These are phyloP conservation scores for Diglossa cyanea DNA, from an alignment of 2,797 vertebrate species.

Conservation along the genomic window DNA sequence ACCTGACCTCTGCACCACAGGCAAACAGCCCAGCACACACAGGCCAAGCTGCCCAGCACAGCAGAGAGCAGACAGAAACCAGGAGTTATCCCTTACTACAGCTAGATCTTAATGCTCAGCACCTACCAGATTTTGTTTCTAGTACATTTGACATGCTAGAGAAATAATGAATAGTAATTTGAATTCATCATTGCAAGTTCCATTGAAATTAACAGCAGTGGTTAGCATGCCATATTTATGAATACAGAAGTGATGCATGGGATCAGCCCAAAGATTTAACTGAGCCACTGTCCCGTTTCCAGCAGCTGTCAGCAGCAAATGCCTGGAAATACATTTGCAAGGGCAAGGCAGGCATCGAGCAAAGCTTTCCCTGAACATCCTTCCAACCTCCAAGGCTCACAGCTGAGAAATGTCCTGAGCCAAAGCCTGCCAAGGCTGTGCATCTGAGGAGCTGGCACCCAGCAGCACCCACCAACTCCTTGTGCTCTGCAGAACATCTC, in stretches of 20 bases:
- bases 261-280: constrained; percentile 11
- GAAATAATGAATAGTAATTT: constrained; percentile 39
- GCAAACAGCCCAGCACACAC: fast-evolving
- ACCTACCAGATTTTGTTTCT: constrained; percentile 13
- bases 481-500: background rate
- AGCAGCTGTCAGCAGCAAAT: background rate
- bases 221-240: background rate
- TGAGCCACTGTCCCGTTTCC: background rate
- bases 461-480: background rate
- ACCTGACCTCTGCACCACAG: background rate
- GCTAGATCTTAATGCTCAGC: background rate
- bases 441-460: background rate
- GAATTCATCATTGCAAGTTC: constrained; percentile 7
- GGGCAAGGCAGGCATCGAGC: background rate
- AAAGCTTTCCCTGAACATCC: background rate
- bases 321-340: fast-evolving
- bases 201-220: constrained; percentile 11
- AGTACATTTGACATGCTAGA: background rate
- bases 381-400: background rate
- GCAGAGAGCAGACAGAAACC: background rate
- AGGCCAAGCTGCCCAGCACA: background rate
- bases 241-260: background rate
- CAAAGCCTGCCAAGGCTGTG: background rate
- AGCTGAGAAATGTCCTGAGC: background rate
- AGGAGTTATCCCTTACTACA: background rate